These are phyloP conservation scores for Montipora sp. DNA, from an alignment of 64 coral and sea anemone species.

Conservation along the genomic window DNA sequence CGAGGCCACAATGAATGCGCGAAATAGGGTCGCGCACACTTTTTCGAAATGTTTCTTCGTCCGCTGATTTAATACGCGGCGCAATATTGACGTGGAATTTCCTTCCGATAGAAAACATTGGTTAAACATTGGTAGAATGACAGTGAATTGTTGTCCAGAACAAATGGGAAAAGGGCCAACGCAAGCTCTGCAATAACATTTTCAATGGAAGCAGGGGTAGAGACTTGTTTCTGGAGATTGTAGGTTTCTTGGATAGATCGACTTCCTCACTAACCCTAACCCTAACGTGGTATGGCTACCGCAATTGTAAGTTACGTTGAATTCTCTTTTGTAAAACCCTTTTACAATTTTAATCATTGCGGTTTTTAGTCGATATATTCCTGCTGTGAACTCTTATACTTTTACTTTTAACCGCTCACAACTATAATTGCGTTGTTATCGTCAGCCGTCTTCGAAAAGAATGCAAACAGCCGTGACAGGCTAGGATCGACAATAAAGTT, in stretches of 20 bases:
- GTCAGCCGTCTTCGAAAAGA: neutral
- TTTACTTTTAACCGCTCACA: neutral
- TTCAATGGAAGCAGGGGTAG: neutral
- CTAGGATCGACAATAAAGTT: neutral
- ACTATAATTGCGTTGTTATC: neutral
- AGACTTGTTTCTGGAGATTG: neutral
- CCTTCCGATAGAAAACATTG: constrained; percentile 23
- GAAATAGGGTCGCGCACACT: neutral
- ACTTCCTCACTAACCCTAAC: too few species aligned
- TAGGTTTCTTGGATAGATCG: neutral
- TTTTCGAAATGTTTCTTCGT: neutral
- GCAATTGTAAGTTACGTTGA: neutral
- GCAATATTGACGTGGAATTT: constrained; percentile 50
- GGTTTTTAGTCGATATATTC: constrained; percentile 18
- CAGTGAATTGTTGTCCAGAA: neutral
- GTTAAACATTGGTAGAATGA: neutral
- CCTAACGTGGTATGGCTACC: constrained; percentile 4
- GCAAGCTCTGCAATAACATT: neutral
- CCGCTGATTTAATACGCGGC: neutral
- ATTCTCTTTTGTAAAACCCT: constrained; percentile 1
- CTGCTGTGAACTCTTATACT: neutral
- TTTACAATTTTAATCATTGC: neutral
- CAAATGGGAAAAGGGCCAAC: neutral
- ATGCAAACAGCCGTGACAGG: neutral
- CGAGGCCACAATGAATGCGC: neutral